Conservation (phyloP, 2,888 invertebrate species). For the Thera britannica region DNA sequence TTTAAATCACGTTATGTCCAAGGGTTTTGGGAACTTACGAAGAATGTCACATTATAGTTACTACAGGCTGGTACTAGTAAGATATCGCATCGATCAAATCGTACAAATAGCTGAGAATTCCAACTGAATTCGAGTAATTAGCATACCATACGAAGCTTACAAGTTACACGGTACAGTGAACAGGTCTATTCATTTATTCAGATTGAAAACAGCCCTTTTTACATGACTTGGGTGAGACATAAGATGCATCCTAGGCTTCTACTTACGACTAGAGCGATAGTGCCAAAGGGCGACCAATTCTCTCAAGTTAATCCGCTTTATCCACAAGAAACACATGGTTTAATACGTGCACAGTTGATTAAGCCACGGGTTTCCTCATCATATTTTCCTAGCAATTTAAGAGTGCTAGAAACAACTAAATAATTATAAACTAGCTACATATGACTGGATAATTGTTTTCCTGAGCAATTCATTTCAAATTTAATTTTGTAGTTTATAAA, state of each 20-base stretch:
- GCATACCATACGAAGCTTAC: constrained; percentile 9
- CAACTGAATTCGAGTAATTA: constrained; percentile 18
- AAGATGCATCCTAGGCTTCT: too few relatives aligned
- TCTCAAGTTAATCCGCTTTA: background rate
- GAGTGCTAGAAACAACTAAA: background rate
- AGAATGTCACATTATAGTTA: constrained; percentile 1
- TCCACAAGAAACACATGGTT: background rate
- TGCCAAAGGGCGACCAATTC: background rate
- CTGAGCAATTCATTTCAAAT: background rate
- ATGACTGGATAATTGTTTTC: background rate
- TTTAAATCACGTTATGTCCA: background rate
- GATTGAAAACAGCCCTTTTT: too few relatives aligned
- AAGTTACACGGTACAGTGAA: background rate
- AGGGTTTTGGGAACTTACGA: background rate
- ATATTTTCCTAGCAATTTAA: background rate
- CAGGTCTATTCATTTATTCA: too few relatives aligned
- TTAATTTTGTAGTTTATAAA: background rate
- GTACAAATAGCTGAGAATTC: constrained; percentile 22
- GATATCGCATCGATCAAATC: constrained; percentile 14
- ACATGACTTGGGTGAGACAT: too few relatives aligned
- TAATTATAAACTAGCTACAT: background rate
- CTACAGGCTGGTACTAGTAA: constrained; percentile 1
- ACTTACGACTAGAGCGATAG: too few relatives aligned
- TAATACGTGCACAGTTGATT: background rate
- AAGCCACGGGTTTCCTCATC: background rate